Conservation (phyloP, 2,113 vertebrate species). For the Entomyzon cyanotis region DNA sequence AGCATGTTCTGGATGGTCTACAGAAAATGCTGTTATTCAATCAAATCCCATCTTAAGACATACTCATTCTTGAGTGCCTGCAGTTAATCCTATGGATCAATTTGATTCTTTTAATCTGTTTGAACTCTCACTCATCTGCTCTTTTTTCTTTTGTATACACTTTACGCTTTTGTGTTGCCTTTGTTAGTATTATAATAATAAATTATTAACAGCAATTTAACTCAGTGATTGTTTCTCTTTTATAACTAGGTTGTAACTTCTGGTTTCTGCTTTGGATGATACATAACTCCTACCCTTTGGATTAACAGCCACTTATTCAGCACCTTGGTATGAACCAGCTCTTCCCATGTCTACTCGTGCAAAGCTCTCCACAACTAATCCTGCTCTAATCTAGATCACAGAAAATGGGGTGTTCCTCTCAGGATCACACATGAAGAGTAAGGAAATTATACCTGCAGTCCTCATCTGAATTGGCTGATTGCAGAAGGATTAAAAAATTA, state of each 20-base stretch:
- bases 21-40: background rate
- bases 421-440: background rate
- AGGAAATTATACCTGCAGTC: background rate
- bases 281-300: background rate
- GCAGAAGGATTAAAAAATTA: background rate
- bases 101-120: background rate
- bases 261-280: background rate
- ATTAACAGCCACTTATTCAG: background rate
- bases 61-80: background rate
- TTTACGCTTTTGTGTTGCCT: background rate
- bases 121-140: background rate
- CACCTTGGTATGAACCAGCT: background rate
- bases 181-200: background rate
- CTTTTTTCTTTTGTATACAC: background rate
- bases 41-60: background rate
- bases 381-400: background rate
- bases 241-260: background rate
- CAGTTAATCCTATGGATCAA: background rate
- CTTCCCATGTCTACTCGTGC: background rate
- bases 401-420: background rate
- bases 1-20: background rate
- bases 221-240: background rate
- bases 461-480: background rate
- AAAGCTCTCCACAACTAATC: background rate
- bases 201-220: background rate